Evolutionary conservation across 2,888 invertebrate species (phyloP).

Genomic region (Eudemis profundana): DNA sequence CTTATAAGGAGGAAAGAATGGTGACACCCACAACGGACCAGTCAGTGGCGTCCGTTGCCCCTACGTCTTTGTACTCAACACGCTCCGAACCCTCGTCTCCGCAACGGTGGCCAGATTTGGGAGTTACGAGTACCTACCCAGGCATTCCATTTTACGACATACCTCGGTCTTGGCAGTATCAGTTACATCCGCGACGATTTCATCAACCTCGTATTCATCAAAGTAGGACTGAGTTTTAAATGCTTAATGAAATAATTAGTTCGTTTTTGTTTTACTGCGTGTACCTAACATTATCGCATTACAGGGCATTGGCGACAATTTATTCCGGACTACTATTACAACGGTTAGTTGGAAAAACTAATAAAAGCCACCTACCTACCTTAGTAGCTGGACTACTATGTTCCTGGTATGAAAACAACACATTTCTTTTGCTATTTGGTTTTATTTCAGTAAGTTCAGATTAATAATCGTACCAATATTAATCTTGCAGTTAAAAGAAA

Average conservation of each 20-base stretch:
- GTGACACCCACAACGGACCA: not conserved
- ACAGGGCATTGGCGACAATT: slow-evolving; percentile 9
- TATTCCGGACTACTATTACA: slow-evolving; percentile 13
- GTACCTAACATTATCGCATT: no score
- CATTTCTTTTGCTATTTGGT: no score
- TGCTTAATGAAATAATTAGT: no score
- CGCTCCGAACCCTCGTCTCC: not conserved
- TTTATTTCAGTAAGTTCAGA: no score
- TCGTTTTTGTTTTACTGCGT: no score
- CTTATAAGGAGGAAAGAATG: not conserved
- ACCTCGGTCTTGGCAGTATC: not conserved
- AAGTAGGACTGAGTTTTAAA: no score
- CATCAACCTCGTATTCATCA: no score
- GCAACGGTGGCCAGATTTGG: not conserved
- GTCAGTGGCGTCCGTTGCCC: not conserved
- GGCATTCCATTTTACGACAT: not conserved
- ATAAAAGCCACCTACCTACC: no score
- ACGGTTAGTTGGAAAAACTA: slow-evolving; percentile 12
- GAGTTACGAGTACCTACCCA: not conserved
- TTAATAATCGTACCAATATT: no score
- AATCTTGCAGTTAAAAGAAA: no score
- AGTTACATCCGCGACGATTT: not conserved
- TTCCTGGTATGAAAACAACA: no score
- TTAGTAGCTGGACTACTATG: not conserved
- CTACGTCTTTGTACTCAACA: not conserved